Conservation (phyloP, 2,113 vertebrate genomes). For the Fulica atra region DNA sequence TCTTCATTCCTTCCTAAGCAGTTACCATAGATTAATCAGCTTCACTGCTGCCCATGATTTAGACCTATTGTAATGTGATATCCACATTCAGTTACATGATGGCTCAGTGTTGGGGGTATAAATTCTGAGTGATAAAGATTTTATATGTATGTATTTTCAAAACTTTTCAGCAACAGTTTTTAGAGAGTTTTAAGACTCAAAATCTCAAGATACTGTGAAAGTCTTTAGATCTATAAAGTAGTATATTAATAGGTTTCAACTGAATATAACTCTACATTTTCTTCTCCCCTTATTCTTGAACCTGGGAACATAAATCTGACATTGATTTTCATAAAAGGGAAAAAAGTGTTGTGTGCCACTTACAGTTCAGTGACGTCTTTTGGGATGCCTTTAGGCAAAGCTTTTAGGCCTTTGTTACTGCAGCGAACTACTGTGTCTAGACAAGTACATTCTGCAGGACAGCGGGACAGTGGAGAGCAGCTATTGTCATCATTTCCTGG, state of each 20-base stretch:
- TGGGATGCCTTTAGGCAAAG: conserved; percentile 92
- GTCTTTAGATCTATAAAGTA: not conserved
- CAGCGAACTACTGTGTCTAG: conserved; percentile 97
- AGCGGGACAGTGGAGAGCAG: conserved; percentile 91
- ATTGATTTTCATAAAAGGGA: not conserved
- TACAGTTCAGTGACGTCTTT: conserved; percentile 97
- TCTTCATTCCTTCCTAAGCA: not conserved
- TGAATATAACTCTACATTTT: not conserved
- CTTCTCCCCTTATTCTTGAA: not conserved
- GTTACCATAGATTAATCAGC: not conserved
- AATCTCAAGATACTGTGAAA: not conserved
- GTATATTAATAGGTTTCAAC: not conserved
- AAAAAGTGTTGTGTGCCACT: conserved; percentile 64
- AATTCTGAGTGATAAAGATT: not conserved
- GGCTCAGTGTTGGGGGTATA: not conserved
- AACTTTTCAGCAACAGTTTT: not conserved
- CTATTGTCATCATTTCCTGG: conserved; percentile 95
- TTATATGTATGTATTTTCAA: not conserved
- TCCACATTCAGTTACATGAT: not conserved
- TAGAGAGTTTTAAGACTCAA: not conserved
- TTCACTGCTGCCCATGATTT: not conserved
- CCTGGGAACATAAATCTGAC: not conserved
- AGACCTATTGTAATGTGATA: not conserved
- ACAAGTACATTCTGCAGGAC: conserved; percentile 94
- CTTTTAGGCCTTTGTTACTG: conserved; percentile 94